phyloP scores from a whole-genome alignment of 2,113 vertebrate genomes.

The Coracopsis vasa region DNA sequence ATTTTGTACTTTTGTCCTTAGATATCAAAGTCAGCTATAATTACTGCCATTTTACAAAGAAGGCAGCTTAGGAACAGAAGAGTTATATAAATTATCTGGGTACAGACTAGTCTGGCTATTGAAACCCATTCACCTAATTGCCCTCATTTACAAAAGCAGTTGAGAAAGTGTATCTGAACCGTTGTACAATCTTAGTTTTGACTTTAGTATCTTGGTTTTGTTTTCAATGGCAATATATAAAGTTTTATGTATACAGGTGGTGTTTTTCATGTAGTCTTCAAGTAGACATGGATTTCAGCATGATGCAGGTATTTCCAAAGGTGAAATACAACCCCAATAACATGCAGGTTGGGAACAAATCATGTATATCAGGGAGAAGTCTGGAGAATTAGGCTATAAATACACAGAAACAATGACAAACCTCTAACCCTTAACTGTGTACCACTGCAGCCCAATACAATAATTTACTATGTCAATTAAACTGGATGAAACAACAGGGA shows the following conservation, averaged over 20 bases:
- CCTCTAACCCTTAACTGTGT: slow-evolving; percentile 29
- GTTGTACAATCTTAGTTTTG: neutral
- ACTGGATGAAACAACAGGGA: neutral
- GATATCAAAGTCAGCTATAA: neutral
- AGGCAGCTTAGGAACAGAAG: neutral
- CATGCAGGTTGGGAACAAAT: neutral
- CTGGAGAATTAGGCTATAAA: slow-evolving; percentile 39
- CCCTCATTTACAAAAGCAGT: neutral
- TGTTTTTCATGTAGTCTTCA: neutral
- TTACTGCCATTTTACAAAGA: neutral
- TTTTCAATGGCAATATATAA: neutral
- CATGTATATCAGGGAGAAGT: neutral
- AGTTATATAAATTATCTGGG: neutral
- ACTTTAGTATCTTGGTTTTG: neutral
- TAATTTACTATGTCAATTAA: slow-evolving; percentile 49
- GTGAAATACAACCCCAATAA: neutral
- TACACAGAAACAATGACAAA: slow-evolving; percentile 47
- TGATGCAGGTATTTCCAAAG: neutral
- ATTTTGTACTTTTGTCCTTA: neutral
- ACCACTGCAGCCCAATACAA: neutral
- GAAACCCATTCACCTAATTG: neutral
- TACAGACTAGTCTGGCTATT: neutral
- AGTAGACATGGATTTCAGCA: neutral
- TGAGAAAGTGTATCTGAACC: neutral
- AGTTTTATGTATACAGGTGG: neutral